Percentiles rank a stretch among this genome's conserved stretches.
phyloP scores from a whole-genome alignment of 1,140 invertebrate genomes.

The Panagrolaimus sp. region DNA sequence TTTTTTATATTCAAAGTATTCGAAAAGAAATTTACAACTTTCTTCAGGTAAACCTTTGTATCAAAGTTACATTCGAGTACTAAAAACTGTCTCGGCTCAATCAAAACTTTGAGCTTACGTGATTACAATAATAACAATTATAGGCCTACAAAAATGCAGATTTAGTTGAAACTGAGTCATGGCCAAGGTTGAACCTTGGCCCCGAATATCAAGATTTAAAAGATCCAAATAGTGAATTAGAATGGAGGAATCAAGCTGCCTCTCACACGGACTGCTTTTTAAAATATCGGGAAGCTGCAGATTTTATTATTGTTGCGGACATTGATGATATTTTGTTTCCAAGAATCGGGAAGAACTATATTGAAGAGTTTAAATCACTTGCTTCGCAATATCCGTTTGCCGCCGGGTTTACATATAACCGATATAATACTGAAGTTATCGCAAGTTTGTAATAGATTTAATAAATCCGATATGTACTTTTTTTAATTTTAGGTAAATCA shows the following conservation, averaged over 20 bases:
- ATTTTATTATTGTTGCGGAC: constrained; percentile 48
- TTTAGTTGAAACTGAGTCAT: background rate
- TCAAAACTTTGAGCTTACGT: too few species aligned
- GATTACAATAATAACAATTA: too few species aligned
- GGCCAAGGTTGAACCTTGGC: background rate
- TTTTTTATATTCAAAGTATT: constrained; percentile 37
- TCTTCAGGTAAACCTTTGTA: background rate
- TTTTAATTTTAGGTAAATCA: background rate
- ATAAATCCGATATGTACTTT: background rate
- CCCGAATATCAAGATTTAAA: constrained; percentile 4
- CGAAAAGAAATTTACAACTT: constrained; percentile 14
- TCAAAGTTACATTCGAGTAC: too few species aligned
- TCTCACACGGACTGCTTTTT: constrained; percentile 56
- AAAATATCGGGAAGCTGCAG: constrained; percentile 50
- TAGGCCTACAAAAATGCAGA: constrained; percentile 1
- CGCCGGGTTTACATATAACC: constrained; percentile 10
- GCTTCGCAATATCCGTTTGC: background rate
- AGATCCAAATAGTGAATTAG: constrained; percentile 51
- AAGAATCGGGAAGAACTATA: constrained; percentile 33
- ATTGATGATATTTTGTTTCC: constrained; percentile 48
- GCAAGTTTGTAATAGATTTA: background rate
- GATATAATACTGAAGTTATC: constrained; percentile 1
- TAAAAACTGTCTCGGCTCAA: too few species aligned
- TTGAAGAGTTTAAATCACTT: constrained; percentile 38
- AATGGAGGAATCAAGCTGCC: constrained; percentile 52